A percentile compares a stretch with the other conserved stretches of the same genome.
phyloP scores from a whole-genome alignment of 2,113 vertebrate species.

The Podilymbus podiceps region DNA sequence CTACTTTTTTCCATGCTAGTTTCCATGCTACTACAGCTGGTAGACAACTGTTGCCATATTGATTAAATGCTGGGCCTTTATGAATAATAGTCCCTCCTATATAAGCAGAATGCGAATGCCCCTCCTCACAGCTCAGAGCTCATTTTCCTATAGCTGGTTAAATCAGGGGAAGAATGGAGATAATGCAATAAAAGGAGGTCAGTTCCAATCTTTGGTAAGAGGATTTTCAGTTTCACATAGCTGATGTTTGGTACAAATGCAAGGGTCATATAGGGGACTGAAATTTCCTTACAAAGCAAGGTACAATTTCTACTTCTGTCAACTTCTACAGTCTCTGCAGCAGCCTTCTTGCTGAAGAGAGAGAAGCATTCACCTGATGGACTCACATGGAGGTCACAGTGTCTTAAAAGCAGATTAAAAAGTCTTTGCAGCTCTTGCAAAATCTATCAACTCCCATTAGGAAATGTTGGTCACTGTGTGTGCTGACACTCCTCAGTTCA shows the following conservation, averaged over 20 bases:
- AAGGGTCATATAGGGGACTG: neutral
- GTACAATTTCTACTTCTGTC: neutral
- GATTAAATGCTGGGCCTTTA: neutral
- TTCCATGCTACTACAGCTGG: conserved; percentile 13
- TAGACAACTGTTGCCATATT: conserved; percentile 14
- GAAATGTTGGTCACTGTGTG: neutral
- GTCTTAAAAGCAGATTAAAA: neutral
- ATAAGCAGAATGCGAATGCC: neutral
- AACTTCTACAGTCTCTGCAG: neutral
- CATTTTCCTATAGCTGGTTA: neutral
- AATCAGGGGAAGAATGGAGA: neutral
- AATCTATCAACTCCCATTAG: neutral
- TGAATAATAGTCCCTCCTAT: neutral
- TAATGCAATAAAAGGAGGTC: neutral
- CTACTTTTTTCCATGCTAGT: conserved; percentile 10
- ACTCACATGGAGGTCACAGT: neutral
- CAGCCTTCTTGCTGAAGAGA: neutral
- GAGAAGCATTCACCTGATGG: neutral
- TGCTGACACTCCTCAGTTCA: neutral
- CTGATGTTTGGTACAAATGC: neutral
- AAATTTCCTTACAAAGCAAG: neutral
- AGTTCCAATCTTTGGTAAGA: neutral
- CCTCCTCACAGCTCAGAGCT: neutral
- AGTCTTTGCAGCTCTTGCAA: neutral
- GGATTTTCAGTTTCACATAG: neutral